Conservation (phyloP, 2,113 vertebrate species). For the Gracilinanus agilis region DNA sequence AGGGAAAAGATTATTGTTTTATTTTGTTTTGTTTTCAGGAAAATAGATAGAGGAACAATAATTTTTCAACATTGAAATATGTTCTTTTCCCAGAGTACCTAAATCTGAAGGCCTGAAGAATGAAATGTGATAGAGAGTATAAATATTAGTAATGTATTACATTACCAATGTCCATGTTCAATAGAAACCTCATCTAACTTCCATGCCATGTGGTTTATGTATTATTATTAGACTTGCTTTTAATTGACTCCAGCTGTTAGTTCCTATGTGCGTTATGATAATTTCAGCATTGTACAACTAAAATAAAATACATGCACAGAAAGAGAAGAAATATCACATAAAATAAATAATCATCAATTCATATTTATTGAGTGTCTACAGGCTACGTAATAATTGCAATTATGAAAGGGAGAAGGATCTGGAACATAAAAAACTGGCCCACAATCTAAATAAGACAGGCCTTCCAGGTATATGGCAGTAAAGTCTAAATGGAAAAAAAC, state of each 20-base stretch:
- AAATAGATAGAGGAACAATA: neutral
- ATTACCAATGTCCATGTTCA: constrained; percentile 55
- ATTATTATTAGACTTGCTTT: constrained; percentile 49
- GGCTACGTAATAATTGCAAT: constrained; percentile 14
- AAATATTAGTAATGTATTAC: constrained; percentile 46
- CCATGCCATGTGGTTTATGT: constrained; percentile 62
- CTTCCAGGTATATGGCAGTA: constrained; percentile 35
- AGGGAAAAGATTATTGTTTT: constrained; percentile 1
- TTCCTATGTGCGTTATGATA: constrained; percentile 59
- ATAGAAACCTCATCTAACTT: constrained; percentile 68
- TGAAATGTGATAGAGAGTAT: constrained; percentile 61
- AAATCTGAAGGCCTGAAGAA: constrained; percentile 41
- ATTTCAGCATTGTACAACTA: constrained; percentile 62
- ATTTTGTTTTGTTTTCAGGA: neutral
- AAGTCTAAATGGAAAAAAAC: neutral
- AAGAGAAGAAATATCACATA: constrained; percentile 57
- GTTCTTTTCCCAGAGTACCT: constrained; percentile 15
- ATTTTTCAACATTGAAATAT: constrained; percentile 47
- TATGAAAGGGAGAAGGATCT: constrained; percentile 23
- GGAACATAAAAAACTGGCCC: constrained; percentile 47
- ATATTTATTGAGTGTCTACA: constrained; percentile 55
- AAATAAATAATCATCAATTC: constrained; percentile 57
- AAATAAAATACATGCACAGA: constrained; percentile 70
- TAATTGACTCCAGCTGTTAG: constrained; percentile 74
- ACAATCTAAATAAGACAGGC: constrained; percentile 39